Evolutionary conservation across 1,140 invertebrate species (phyloP), one percentile per base, ranked within the genome.

Genomic region (Neodiprion fabricii): DNA sequence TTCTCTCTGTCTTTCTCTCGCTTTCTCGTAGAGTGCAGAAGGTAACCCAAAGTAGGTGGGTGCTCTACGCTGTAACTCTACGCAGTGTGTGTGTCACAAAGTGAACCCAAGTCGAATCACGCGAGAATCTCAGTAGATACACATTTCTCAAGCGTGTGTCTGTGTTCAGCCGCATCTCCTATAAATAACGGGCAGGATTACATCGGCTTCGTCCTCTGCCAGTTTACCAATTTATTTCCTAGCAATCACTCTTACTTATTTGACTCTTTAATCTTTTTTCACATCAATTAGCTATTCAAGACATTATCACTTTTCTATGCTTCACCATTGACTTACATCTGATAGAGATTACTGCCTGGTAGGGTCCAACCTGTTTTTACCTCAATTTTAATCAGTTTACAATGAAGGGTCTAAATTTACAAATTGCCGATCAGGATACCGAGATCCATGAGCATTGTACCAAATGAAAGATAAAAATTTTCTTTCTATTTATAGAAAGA

Each of bases 151-250:
- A 80, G 80, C 83, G 84, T 79, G 83, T 81, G 81, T 84, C 81
- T 83, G 77, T 80, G 78, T 78, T 89, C 88, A 89, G 88, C 89
- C 87, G 86, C 85, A 88, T 88, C 87, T 87, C 88, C 89, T 90
- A 90, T 86, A 90, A 90, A 90, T 88, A 90, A 88, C 82, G 84
- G 86, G 83, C 83, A 89, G 80, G 81, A 88, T 89, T 89, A 89
- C 84, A 88, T 88, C 84, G 83, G 81, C 79, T 82, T 83, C 79
- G 75, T 81, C 75, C 72, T 79, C 75, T 74, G 76, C 75, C 75
- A 79, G 71, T 75, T 77, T 78, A 82, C 79, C 78, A 75, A 79
- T 73, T 68, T 73, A 80, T 78, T 67, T 74, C 70, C 40, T 66
- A n/a, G 67, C 69, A 68, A 61, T 73, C 66, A 65, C 69, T 71